Base-by-base conservation (phyloP, 64 coral and sea anemone genomes). In the Exaiptasia diaphana region DNA sequence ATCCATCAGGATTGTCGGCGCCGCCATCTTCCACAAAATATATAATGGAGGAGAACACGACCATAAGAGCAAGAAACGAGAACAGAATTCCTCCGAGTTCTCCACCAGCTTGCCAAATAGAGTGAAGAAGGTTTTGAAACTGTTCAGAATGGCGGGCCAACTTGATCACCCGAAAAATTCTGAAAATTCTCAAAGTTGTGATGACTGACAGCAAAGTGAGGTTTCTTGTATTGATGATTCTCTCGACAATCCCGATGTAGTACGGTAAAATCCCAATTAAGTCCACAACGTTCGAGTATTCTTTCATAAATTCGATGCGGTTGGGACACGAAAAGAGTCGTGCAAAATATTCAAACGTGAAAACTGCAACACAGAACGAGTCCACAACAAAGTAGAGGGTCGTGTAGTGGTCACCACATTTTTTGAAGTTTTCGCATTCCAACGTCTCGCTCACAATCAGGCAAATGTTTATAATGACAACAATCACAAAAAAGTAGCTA, bases 61-160 rank as follows among this genome's bases (percentile, higher is more conserved):
- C 40, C 91, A 94, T 94, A 0, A 94, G 31, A 4, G 82, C 64
- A 0, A 89, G 60, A 32, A 94, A 94, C 0, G 91, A 94, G 30
- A 94, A 94, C 17, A 94, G 44, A 41, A 94, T 89, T 67, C 91
- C 91, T 21, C 91, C 91, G 15, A 94, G 80, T 43, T 94, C 91
- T 28, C 67, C 86, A 3, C 86, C 86, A 0, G 91, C 91, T 2
- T 88, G 64, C 72, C 68, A 54, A 9, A 95, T 54, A 3, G 91
- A 95, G 32, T 31, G 54, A 0, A 89, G 26, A 24, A 95, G 50
- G 38, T 83, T 95, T 50, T 77, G 73, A 34, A 95, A 95, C 24
- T 78, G 65, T 63, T 53, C 80, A 0, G 91, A 95, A 48, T 95
- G 86, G 35, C 86, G 77, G 0, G 91, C 91, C 25, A 95, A 54